Evolutionary conservation across 2,888 invertebrate species (phyloP).

Genomic region (Hirtodrosophila confusa): DNA sequence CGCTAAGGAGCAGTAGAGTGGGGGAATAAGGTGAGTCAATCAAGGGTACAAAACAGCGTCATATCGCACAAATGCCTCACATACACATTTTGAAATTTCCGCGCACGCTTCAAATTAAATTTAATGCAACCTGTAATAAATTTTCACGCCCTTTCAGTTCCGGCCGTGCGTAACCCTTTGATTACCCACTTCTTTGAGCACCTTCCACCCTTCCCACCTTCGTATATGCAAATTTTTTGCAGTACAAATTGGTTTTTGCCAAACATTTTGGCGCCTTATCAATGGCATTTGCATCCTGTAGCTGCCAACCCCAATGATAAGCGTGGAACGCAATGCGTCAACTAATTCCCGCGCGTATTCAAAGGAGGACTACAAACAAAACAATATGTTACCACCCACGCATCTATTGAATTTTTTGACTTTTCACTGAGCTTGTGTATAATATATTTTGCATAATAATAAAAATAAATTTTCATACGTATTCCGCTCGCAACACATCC

Average conservation of each 20-base stretch:
- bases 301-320: conserved; percentile 45
- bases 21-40: conserved; percentile 29
- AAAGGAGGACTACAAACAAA: conserved; percentile 57
- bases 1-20: conserved; percentile 20
- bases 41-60: conserved; percentile 4
- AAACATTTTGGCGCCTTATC: conserved; percentile 57
- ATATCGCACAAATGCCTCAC: conserved; percentile 2
- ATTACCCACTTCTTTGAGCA: conserved; percentile 40
- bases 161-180: conserved; percentile 72
- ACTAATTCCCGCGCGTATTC: conserved; percentile 73
- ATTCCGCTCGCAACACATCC: conserved; percentile 63
- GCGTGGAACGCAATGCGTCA: conserved; percentile 15
- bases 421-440: conserved; percentile 30
- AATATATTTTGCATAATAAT: conserved; percentile 61
- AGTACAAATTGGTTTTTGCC: conserved; percentile 66
- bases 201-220: conserved; percentile 12
- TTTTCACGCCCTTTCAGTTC: conserved; percentile 67
- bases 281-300: conserved; percentile 48
- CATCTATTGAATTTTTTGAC: conserved; percentile 47
- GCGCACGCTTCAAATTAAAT: conserved; percentile 76
- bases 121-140: conserved; percentile 81
- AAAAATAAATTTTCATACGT: conserved; percentile 79
- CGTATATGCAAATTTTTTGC: conserved; percentile 71
- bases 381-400: conserved; percentile 65
- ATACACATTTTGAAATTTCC: conserved; percentile 46